A percentile compares a stretch with the other conserved stretches of the same genome.
Evolutionary conservation across 2,113 vertebrate species (phyloP).

Genomic region (Labeo rohita): DNA sequence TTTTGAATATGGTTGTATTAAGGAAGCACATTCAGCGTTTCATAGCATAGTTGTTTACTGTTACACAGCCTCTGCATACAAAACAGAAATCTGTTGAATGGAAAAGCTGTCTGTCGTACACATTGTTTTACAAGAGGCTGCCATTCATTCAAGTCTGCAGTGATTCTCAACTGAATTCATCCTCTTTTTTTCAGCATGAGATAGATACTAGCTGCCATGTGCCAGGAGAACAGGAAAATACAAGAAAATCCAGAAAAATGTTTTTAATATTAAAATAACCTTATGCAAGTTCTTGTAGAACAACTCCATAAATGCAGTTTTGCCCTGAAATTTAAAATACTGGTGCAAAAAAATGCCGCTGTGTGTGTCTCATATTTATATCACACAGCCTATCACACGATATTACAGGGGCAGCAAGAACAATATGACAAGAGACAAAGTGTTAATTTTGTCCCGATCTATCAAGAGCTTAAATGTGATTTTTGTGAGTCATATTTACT

Average conservation of each 20-base stretch:
- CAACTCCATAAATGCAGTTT: too few species aligned
- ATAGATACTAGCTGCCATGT: slow-evolving; percentile 1
- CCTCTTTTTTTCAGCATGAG: neutral
- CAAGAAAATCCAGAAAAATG: neutral
- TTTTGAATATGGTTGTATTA: neutral
- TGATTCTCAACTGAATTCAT: neutral
- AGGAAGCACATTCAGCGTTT: neutral
- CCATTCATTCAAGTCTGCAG: slow-evolving; percentile 11
- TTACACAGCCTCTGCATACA: neutral
- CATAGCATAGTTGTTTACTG: neutral
- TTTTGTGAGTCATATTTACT: too few species aligned
- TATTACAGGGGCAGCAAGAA: too few species aligned
- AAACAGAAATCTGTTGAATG: slow-evolving; percentile 19
- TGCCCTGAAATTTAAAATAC: too few species aligned
- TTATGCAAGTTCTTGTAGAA: neutral
- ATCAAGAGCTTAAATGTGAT: too few species aligned
- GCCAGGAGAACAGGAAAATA: neutral
- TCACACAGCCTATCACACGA: too few species aligned
- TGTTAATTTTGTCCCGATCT: too few species aligned
- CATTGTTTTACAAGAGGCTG: neutral
- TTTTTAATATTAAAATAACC: neutral
- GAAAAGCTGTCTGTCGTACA: neutral
- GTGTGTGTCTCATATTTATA: too few species aligned
- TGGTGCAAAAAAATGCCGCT: too few species aligned
- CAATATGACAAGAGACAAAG: too few species aligned